Base-by-base conservation (phyloP, 2,797 vertebrate genomes). In the Acanthis flammea region DNA sequence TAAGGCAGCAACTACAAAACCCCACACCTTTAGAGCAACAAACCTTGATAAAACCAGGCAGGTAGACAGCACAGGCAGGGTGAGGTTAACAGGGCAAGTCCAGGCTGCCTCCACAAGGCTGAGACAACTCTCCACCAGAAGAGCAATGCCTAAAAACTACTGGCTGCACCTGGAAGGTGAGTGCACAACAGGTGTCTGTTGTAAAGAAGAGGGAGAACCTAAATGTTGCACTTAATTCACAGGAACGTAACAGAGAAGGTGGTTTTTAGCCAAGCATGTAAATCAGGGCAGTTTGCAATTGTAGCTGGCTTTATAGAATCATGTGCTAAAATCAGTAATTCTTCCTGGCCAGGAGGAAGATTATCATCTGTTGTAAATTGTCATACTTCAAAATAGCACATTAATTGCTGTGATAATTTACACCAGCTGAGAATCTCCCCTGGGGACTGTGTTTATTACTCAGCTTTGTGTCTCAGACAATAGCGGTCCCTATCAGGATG, bases 361-460 rank as follows among this genome's bases (percentile, higher is more conserved):
- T 94, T 92, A 92, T 95, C 63, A 95, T 93, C 92, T 91, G 86
- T 82, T 95, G 92, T 93, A 92, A 93, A 95, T 58, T 90, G 77
- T 79, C 84, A 90, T 90, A 78, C 88, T 94, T 96, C 90, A 95
- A 94, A 95, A 93, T 58, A 90, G 79, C 74, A 63, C 83, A 89
- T 94, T 96, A 97, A 95, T 95, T 94, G 93, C 74, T 90, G 74
- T 81, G 88, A 90, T 94, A 94, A 96, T 96, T 95, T 96, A 94
- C 55, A 86, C 90, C 88, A 92, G 88, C 86, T 94, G 88, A 95
- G 94, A 94, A 84, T 86, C 62, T 78, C 51, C 94, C 66, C 88
- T 1, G 23, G 88, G 88, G 83, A 60, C 55, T 67, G 62, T 88
- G 90, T 95, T 94, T 96, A 92, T 95, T 66, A 48, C 71, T 73